A percentile compares a stretch with the other conserved stretches of the same genome.
phyloP scores from a whole-genome alignment of 1,140 invertebrate genomes.

The Trachymyrmex cornetzi region DNA sequence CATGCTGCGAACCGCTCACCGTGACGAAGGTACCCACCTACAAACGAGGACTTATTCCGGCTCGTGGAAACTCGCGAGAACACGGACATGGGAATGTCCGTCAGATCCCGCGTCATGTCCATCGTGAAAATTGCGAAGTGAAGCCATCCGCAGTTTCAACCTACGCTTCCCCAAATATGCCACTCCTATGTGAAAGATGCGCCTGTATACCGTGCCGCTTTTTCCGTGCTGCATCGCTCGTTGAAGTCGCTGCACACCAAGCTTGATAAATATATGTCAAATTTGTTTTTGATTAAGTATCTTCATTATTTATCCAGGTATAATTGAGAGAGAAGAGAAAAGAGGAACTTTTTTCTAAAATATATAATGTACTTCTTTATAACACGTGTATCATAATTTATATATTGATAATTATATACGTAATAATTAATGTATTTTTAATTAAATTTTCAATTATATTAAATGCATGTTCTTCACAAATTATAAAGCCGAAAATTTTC shows the following conservation, averaged over 20 bases:
- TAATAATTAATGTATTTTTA: background rate
- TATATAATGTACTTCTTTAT: background rate
- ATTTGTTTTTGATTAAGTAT: background rate
- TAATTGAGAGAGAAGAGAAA: background rate
- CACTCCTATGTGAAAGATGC: background rate
- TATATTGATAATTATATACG: background rate
- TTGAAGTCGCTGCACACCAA: background rate
- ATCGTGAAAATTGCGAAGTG: conserved; percentile 42
- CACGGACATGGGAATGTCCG: conserved; percentile 79
- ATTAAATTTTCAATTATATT: background rate
- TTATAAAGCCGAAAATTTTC: background rate
- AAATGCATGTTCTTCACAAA: background rate
- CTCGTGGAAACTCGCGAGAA: conserved; percentile 76
- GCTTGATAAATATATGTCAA: background rate
- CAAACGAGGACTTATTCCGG: conserved; percentile 78
- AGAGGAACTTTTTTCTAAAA: background rate
- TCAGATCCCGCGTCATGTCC: background rate
- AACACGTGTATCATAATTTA: background rate
- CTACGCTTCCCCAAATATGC: conserved; percentile 19
- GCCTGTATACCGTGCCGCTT: background rate
- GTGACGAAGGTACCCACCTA: conserved; percentile 83
- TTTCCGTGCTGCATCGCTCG: background rate
- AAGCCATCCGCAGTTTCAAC: background rate
- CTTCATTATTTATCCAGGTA: background rate
- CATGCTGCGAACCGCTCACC: conserved; percentile 80